Evolutionary conservation across 1,140 invertebrate species (phyloP).

Genomic region (Ericerus pela): DNA sequence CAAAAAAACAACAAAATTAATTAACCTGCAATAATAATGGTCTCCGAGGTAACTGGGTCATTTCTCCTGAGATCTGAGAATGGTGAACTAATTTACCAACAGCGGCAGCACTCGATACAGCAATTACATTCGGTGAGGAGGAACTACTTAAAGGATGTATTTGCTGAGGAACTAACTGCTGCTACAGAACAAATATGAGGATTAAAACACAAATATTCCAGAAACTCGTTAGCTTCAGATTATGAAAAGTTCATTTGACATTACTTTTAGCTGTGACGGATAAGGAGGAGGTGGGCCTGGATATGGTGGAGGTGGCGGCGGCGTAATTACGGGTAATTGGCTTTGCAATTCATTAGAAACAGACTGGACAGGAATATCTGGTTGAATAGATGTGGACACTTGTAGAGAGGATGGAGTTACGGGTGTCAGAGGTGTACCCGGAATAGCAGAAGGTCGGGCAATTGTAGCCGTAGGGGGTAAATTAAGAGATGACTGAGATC

Average conservation of each 20-base stretch:
- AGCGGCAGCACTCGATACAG: background rate
- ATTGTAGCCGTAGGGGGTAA: background rate
- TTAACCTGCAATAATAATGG: background rate
- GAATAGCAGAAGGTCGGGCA: background rate
- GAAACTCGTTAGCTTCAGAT: background rate
- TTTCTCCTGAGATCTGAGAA: background rate
- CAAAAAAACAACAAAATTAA: no score
- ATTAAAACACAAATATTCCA: no score
- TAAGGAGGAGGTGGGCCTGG: slow-evolving; percentile 31
- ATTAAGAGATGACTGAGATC: background rate
- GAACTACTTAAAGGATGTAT: background rate
- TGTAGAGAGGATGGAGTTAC: background rate
- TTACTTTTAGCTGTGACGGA: background rate
- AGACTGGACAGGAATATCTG: background rate
- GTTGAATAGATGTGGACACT: background rate
- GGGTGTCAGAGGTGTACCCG: background rate
- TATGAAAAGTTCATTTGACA: background rate
- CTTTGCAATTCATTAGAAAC: background rate
- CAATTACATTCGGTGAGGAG: background rate
- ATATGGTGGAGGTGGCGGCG: slow-evolving; percentile 43
- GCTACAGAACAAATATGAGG: background rate
- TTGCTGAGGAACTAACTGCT: background rate
- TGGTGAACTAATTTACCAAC: background rate
- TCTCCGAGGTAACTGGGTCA: background rate
- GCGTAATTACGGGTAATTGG: slow-evolving; percentile 20